phyloP scores from a whole-genome alignment of 2,797 vertebrate species.

The Xiphorhynchus erythropygius region DNA sequence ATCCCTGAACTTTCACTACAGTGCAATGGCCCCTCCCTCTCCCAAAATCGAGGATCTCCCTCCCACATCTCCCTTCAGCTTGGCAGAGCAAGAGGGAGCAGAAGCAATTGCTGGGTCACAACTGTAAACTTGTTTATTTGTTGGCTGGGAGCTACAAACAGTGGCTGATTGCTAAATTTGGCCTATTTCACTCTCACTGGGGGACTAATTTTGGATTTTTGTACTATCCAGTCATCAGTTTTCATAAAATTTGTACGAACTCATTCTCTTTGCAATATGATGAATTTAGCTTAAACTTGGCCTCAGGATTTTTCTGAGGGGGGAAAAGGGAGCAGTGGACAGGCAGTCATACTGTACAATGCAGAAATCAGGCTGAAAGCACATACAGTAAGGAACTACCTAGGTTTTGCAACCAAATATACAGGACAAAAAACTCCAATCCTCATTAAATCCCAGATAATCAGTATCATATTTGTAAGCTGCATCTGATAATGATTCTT shows the following conservation, averaged over 20 bases:
- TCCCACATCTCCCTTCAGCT: background rate
- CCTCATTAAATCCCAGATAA: background rate
- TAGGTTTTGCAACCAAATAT: background rate
- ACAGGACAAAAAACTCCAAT: background rate
- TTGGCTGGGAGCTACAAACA: conserved; percentile 41
- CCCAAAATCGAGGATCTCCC: background rate
- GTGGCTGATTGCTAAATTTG: conserved; percentile 55
- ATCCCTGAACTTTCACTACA: background rate
- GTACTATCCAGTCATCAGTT: conserved; percentile 1
- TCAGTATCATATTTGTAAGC: background rate
- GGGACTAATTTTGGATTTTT: background rate
- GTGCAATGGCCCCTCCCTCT: background rate
- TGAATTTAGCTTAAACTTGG: background rate
- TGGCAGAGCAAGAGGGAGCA: conserved; percentile 11
- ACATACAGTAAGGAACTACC: background rate
- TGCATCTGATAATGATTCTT: background rate
- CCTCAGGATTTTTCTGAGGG: background rate
- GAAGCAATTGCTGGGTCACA: conserved; percentile 18
- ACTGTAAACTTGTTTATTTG: conserved; percentile 19
- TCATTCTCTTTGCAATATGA: background rate
- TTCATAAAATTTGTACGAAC: background rate
- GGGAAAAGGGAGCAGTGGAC: background rate
- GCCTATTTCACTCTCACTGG: background rate
- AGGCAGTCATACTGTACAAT: background rate
- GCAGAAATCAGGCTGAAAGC: background rate